Evolutionary conservation across 2,113 vertebrate species (phyloP), one percentile per base, ranked within the genome.

Genomic region (Irena cyanogastra): DNA sequence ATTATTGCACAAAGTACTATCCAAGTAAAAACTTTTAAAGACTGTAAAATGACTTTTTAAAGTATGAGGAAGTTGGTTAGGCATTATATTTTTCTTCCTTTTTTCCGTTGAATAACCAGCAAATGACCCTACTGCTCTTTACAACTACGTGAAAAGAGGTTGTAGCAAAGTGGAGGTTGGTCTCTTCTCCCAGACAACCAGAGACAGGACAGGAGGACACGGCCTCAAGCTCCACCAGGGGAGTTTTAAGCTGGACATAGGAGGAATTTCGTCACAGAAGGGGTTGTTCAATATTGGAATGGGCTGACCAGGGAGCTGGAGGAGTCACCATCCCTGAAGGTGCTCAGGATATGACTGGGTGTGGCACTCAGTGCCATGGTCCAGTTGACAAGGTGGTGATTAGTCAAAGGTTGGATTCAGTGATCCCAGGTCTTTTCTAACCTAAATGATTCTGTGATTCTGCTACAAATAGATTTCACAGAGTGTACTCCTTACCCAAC

Each of bases 401-500:
- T 3, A 26, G 13, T 28, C 39, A 70, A 21, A 54, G 30, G 23
- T 5, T 30, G 39, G 19, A 47, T 19, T 6, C 0, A 0, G n/a
- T 28, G 39, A 70, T 16, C 39, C n/a, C 30, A n/a, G 8, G 13
- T 45, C 10, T 63, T 70, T 47, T 54, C 49, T 54, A 54, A 54
- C 13, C 16, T 47, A n/a, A 63, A 35, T 47, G 49, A 21, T 70
- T 30, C 30, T 30, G 39, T 69, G 54, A 53, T 53, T 77, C 14
- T 47, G 5, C 9, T 59, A 37, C 14, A 47, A 68, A 88, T 5
- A 78, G 16, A 64, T 91, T 91, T 77, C 15, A 50, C 11, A 49
- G 33, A 87, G 65, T 52, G 2, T 47, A 61, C 4, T 63, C 17
- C 24, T 70, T 88, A 75, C 4, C 13, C 13, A 65, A 60, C 0